A percentile compares a stretch with the other conserved stretches of the same genome.
Conservation (phyloP, 2,113 vertebrate genomes). For the cat (Felis catus) region F.catus_Fca126_mat1.0 CM031416.1:89374501-89375000, state of each 20-base stretch:
- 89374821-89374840: background rate
- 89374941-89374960: no score
- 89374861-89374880: no score
- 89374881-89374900: no score
- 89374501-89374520: background rate
- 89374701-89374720: slow-evolving; percentile 28
- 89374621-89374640: background rate
- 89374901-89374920: no score
- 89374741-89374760: background rate
- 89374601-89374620: background rate
- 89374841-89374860: no score
- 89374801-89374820: background rate
- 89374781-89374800: background rate
- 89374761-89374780: background rate
- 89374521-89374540: background rate
- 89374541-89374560: background rate
- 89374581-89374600: background rate
- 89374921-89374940: no score
- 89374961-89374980: no score
- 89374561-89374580: background rate
- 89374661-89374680: background rate
- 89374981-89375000: no score
- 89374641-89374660: background rate
- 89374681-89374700: background rate
- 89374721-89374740: background rate